phyloP scores from a whole-genome alignment of 2,888 invertebrate genomes.

The Pristionchus exspectatus region DNA sequence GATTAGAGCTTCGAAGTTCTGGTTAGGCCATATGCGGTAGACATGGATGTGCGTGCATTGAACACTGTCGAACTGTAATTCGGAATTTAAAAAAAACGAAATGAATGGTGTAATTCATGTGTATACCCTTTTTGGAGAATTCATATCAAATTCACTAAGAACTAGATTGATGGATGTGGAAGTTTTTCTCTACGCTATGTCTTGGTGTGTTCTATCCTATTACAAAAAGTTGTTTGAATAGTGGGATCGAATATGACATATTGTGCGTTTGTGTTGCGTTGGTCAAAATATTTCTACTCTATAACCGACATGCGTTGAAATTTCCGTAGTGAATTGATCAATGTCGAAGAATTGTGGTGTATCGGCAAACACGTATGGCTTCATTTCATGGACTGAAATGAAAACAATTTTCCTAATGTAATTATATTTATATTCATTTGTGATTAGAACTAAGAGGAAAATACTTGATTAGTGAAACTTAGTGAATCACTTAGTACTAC shows the following conservation, averaged over 20 bases:
- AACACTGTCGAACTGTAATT: constrained; percentile 52
- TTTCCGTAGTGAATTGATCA: constrained; percentile 56
- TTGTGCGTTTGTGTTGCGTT: neutral
- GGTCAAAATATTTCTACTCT: too few relatives aligned
- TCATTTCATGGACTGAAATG: constrained; percentile 55
- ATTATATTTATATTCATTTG: neutral
- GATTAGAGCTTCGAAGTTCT: constrained; percentile 58
- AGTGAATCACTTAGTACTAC: too few relatives aligned
- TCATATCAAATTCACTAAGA: too few relatives aligned
- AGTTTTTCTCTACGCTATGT: too few relatives aligned
- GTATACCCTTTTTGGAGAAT: too few relatives aligned
- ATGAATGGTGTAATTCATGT: neutral
- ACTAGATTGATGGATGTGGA: too few relatives aligned
- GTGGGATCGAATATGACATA: neutral
- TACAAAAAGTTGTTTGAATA: neutral
- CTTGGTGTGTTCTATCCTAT: neutral
- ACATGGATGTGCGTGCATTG: constrained; percentile 59
- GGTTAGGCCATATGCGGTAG: constrained; percentile 58
- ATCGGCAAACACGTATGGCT: constrained; percentile 58
- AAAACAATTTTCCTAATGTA: neutral
- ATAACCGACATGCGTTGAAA: constrained; percentile 22
- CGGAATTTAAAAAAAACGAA: too few relatives aligned
- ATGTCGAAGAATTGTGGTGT: constrained; percentile 58
- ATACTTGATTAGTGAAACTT: too few relatives aligned
- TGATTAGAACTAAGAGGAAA: neutral